phyloP scores from a whole-genome alignment of 2,113 vertebrate species.

The Phodopus roborovskii region DNA sequence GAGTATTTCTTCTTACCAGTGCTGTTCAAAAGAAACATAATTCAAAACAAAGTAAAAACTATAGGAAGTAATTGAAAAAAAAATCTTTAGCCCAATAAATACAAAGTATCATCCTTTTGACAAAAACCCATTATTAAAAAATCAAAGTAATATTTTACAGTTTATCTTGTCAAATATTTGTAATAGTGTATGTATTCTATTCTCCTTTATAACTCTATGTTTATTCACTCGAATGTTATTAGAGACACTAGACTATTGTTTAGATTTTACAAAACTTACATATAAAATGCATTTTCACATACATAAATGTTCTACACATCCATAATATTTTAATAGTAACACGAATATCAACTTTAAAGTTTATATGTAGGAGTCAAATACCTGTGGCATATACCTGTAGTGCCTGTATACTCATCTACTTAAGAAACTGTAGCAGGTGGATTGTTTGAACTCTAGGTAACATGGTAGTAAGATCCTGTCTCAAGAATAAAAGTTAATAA shows the following conservation, averaged over 20 bases:
- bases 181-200: neutral
- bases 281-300: neutral
- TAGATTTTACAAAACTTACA: conserved; percentile 7
- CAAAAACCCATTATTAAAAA: neutral
- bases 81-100: neutral
- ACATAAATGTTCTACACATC: neutral
- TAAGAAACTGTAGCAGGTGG: neutral
- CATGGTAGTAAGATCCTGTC: neutral
- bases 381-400: neutral
- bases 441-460: neutral
- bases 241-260: neutral
- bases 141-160: neutral
- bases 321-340: neutral
- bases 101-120: conserved; percentile 24
- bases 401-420: neutral
- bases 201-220: neutral
- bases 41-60: neutral
- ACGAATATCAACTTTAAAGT: neutral
- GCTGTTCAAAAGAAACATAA: neutral
- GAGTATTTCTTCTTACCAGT: neutral
- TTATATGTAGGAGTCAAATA: neutral
- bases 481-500: neutral
- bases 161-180: conserved; percentile 23
- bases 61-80: neutral
- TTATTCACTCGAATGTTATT: conserved; percentile 6